Conservation (phyloP, 2,888 invertebrate genomes). For the Neria commutata region DNA sequence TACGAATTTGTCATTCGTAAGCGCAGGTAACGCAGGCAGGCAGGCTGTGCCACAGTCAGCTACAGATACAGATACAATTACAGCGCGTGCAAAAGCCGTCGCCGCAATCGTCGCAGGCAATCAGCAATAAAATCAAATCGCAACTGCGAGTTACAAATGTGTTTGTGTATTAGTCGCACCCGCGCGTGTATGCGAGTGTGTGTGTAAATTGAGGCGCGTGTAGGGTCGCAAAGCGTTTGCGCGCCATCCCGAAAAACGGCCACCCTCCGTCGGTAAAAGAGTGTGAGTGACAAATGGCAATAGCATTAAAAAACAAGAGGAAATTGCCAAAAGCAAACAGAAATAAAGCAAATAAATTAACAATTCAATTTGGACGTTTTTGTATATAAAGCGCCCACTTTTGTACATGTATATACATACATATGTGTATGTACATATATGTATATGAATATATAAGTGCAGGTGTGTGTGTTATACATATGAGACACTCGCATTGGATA, state of each 20-base stretch:
- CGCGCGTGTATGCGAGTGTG: conserved; percentile 2
- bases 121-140: background rate
- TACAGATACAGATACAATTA: too few relatives aligned
- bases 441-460: background rate
- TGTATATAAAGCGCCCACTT: too few relatives aligned
- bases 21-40: conserved; percentile 60
- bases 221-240: background rate
- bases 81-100: conserved; percentile 17
- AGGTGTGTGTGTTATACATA: background rate
- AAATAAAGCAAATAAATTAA: background rate
- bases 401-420: conserved; percentile 4
- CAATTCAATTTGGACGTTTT: background rate
- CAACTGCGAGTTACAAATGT: conserved; percentile 11
- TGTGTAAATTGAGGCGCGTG: background rate
- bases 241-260: too few relatives aligned
- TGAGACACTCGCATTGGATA: background rate
- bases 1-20: conserved; percentile 61
- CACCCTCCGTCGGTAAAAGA: too few relatives aligned
- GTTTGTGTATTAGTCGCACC: background rate
- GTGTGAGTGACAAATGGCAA: too few relatives aligned
- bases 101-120: too few relatives aligned
- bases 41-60: too few relatives aligned
- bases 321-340: background rate
- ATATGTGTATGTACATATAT: background rate
- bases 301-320: background rate